These are phyloP conservation scores for Pogona vitticeps DNA, from an alignment of 2,113 vertebrate genomes.

Conservation along the genomic window DNA sequence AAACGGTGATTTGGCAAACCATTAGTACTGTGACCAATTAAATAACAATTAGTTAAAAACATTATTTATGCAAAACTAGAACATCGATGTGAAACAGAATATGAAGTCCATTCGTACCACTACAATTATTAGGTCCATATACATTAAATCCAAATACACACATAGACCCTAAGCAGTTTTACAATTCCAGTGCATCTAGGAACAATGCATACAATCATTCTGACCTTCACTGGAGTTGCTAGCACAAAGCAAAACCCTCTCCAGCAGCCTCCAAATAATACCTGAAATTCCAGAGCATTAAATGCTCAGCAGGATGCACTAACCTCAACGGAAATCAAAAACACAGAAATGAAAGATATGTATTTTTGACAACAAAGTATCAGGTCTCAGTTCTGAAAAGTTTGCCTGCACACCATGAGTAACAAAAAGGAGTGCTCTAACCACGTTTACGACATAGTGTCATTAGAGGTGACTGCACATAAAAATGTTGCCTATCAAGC, in stretches of 20 bases:
- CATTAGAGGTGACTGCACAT: slow-evolving; percentile 22
- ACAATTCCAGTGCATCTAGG: neutral
- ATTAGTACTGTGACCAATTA: neutral
- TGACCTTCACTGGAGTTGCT: neutral
- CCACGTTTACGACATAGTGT: slow-evolving; percentile 13
- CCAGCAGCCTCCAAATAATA: neutral
- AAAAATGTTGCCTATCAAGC: slow-evolving; percentile 49
- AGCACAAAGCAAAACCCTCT: neutral
- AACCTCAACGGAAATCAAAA: neutral
- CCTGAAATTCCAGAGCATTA: neutral
- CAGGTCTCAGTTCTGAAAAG: neutral
- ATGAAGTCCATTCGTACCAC: neutral
- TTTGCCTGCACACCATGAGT: neutral
- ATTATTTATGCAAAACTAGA: neutral
- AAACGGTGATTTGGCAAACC: neutral
- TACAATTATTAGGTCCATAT: neutral
- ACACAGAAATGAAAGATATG: neutral
- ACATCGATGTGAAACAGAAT: neutral
- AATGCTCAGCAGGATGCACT: neutral
- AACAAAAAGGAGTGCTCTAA: slow-evolving; percentile 28
- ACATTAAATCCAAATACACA: neutral
- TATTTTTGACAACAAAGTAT: neutral
- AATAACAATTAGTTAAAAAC: neutral
- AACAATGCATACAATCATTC: neutral
- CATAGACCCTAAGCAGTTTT: neutral